Conservation (phyloP, 2,888 invertebrate species). For the Operophtera brumata region DNA sequence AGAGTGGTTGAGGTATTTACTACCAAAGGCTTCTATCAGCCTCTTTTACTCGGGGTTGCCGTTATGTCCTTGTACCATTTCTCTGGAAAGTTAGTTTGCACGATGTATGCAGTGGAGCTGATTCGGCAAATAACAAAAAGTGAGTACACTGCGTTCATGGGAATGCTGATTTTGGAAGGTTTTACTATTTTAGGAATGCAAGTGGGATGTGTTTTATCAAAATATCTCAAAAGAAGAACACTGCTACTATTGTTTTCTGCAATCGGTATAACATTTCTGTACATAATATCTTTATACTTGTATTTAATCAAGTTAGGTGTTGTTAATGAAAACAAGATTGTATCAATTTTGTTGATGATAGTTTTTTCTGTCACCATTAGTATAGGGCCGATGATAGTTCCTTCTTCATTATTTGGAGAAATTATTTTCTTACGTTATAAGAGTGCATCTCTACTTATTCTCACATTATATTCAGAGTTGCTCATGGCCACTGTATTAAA, state of each 20-base stretch:
- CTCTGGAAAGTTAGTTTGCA: conserved; percentile 53
- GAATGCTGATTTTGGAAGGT: conserved; percentile 60
- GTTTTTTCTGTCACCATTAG: conserved; percentile 54
- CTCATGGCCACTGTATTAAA: conserved; percentile 50
- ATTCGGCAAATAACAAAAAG: conserved; percentile 49
- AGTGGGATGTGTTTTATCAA: conserved; percentile 51
- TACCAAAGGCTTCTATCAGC: conserved; percentile 48
- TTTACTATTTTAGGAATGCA: conserved; percentile 60
- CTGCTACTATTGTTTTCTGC: conserved; percentile 47
- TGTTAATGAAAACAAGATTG: conserved; percentile 45
- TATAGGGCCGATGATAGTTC: conserved; percentile 59
- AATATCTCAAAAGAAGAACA: conserved; percentile 49
- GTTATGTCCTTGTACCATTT: conserved; percentile 50
- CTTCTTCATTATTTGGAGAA: conserved; percentile 52
- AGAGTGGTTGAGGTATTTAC: conserved; percentile 34
- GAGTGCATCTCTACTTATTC: conserved; percentile 44
- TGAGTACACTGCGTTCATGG: conserved; percentile 50
- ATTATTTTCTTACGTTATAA: conserved; percentile 53
- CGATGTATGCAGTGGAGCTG: conserved; percentile 54
- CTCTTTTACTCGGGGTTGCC: conserved; percentile 44
- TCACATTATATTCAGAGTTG: conserved; percentile 45
- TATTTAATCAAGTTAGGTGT: conserved; percentile 44
- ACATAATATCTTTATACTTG: conserved; percentile 51
- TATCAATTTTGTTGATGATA: conserved; percentile 48
- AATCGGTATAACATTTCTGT: conserved; percentile 49